These are phyloP conservation scores for Aromia moschata DNA, from an alignment of 2,888 invertebrate species.

Conservation along the genomic window DNA sequence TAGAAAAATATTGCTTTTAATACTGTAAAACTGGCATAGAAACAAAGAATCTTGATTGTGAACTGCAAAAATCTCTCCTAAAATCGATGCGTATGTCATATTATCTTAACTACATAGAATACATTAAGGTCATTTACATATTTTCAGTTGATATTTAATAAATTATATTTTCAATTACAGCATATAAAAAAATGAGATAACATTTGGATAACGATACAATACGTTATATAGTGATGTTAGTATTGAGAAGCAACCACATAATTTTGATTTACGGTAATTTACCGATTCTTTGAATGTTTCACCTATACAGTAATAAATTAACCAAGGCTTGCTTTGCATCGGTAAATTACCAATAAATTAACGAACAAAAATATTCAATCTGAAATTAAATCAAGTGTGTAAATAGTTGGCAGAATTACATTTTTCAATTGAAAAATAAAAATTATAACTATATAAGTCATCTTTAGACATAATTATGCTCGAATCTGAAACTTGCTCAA, in stretches of 20 bases:
- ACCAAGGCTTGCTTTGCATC: no score
- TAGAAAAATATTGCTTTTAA: neutral
- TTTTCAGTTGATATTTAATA: constrained; percentile 19
- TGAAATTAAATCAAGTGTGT: neutral
- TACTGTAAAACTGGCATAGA: neutral
- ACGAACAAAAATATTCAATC: neutral
- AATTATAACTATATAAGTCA: no score
- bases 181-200: constrained; percentile 6
- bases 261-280: constrained; percentile 17
- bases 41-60: neutral
- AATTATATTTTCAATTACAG: constrained; percentile 11
- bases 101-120: constrained; percentile 21
- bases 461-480: no score
- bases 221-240: constrained; percentile 21
- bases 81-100: constrained; percentile 3
- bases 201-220: constrained; percentile 17
- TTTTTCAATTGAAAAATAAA: neutral
- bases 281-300: neutral
- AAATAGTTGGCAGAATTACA: neutral
- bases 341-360: constrained; percentile 20
- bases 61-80: neutral
- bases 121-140: constrained; percentile 23
- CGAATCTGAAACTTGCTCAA: no score
- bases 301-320: no score
- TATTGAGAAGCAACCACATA: constrained; percentile 3